Evolutionary conservation across 2,113 vertebrate species (phyloP).

Genomic region (Equus przewalskii): DNA sequence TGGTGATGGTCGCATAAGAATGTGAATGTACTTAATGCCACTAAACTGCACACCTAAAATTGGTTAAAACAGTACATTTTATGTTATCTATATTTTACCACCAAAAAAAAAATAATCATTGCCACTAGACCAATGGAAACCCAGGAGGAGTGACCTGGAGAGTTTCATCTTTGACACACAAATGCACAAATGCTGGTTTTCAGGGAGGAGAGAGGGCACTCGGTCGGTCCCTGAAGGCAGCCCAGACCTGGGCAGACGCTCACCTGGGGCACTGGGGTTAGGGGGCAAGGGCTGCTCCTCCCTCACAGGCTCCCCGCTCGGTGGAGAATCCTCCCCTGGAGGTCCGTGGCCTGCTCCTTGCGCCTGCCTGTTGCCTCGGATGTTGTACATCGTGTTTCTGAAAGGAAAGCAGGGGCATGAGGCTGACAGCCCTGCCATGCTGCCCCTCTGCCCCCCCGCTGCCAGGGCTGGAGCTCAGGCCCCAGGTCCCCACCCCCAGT

Average conservation of each 20-base stretch:
- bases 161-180: not conserved
- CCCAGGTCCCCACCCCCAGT: accelerated
- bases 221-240: not conserved
- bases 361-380: conserved; percentile 89
- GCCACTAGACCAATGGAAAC: not conserved
- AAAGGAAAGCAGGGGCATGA: conserved; percentile 64
- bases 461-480: not conserved
- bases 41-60: not conserved
- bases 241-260: not conserved
- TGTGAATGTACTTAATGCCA: not conserved
- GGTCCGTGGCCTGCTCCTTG: conserved; percentile 84
- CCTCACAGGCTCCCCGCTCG: conserved; percentile 59
- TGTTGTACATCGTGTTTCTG: conserved; percentile 94
- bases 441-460: not conserved
- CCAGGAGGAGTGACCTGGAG: not conserved
- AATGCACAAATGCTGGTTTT: not conserved
- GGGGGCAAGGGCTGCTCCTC: conserved; percentile 55
- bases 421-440: not conserved
- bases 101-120: not conserved
- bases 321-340: conserved; percentile 82
- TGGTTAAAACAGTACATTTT: not conserved
- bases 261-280: conserved; percentile 73
- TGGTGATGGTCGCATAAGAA: not conserved
- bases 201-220: not conserved
- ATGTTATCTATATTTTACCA: not conserved